phyloP scores from a whole-genome alignment of 2,797 vertebrate species.

The Masticophis lateralis region DNA sequence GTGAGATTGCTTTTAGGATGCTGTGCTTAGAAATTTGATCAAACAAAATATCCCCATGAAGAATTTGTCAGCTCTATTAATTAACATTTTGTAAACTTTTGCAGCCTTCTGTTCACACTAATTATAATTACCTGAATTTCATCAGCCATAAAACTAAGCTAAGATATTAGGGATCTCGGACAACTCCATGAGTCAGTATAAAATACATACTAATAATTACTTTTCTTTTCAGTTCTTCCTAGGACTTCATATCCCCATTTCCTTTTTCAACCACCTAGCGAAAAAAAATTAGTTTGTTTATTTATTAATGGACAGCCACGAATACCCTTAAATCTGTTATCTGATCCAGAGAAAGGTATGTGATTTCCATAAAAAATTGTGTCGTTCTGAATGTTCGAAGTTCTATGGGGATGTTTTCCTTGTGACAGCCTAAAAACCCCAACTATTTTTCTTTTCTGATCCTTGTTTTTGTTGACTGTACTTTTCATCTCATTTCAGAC shows the following conservation, averaged over 20 bases:
- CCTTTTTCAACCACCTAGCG: slow-evolving; percentile 74
- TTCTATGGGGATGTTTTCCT: background rate
- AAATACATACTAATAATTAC: background rate
- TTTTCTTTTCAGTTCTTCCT: slow-evolving; percentile 50
- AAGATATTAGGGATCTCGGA: background rate
- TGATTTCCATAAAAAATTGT: background rate
- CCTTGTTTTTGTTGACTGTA: background rate
- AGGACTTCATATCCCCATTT: slow-evolving; percentile 71
- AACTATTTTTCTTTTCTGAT: background rate
- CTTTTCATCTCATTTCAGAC: background rate
- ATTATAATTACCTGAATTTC: background rate
- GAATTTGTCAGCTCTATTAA: background rate
- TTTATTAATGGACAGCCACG: slow-evolving; percentile 70
- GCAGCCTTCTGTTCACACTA: background rate
- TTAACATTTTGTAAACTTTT: background rate
- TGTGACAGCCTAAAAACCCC: background rate
- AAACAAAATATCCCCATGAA: background rate
- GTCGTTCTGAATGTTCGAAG: background rate
- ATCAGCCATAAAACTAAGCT: background rate
- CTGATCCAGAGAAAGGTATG: slow-evolving; percentile 79
- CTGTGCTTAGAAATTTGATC: background rate
- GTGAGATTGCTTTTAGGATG: background rate
- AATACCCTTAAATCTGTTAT: slow-evolving; percentile 75
- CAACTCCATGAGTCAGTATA: background rate
- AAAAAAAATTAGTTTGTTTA: slow-evolving; percentile 79